Evolutionary conservation across 2,888 invertebrate genomes (phyloP).

Genomic region (Caenorhabditis japonica): DNA sequence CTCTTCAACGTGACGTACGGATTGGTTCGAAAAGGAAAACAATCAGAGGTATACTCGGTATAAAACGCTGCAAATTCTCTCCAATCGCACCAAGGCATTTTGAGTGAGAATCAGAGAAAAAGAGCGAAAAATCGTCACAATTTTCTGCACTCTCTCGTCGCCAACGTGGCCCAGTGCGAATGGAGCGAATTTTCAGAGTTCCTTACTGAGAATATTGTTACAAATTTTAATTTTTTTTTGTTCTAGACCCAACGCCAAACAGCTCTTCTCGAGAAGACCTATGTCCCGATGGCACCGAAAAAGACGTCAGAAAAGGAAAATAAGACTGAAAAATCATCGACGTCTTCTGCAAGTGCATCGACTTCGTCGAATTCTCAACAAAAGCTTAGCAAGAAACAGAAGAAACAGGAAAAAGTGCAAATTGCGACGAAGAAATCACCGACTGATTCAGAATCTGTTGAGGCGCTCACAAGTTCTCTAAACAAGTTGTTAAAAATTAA

Average conservation of each 20-base stretch:
- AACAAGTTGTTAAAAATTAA: conserved; percentile 28
- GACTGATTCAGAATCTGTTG: background rate
- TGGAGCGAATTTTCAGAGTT: background rate
- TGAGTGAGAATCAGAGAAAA: too few species aligned
- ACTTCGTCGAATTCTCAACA: background rate
- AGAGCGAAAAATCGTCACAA: too few species aligned
- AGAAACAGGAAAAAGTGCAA: conserved; percentile 13
- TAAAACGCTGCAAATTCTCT: too few species aligned
- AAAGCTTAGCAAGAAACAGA: conserved; percentile 7
- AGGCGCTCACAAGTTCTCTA: conserved; percentile 16
- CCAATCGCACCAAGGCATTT: too few species aligned
- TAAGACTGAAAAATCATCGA: background rate
- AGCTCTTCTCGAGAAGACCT: conserved; percentile 11
- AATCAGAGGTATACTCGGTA: conserved; percentile 25
- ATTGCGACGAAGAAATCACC: conserved; percentile 3
- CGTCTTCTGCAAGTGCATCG: conserved; percentile 1
- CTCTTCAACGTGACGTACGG: conserved; percentile 62
- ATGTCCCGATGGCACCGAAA: conserved; percentile 35
- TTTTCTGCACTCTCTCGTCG: too few species aligned
- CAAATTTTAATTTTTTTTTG: background rate
- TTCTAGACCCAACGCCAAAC: conserved; percentile 7
- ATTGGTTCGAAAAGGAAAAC: conserved; percentile 34
- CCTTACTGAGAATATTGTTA: too few species aligned
- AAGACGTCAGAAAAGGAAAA: conserved; percentile 4
- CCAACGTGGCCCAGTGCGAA: too few species aligned